Conservation (phyloP, 2,113 vertebrate genomes). For the Passerina amoena region DNA sequence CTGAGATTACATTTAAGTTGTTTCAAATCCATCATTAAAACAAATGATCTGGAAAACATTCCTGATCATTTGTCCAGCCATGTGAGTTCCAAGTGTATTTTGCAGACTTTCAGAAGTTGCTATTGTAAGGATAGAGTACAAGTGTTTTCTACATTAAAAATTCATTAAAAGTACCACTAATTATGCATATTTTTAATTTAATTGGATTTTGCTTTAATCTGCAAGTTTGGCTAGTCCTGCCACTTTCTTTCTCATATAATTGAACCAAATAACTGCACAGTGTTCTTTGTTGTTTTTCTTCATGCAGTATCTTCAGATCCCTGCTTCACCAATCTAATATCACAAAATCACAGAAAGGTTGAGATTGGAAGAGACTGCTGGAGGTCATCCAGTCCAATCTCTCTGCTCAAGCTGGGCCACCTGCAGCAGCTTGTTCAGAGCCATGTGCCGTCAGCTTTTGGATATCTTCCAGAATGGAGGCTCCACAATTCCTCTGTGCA, state of each 20-base stretch:
- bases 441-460: background rate
- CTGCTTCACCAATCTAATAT: background rate
- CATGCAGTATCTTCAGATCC: background rate
- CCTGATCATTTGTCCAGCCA: constrained; percentile 16
- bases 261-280: background rate
- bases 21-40: constrained; percentile 54
- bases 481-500: background rate
- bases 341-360: background rate
- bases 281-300: background rate
- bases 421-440: background rate
- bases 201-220: background rate
- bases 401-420: background rate
- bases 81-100: constrained; percentile 26
- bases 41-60: constrained; percentile 31
- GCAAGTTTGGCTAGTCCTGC: background rate
- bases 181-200: background rate
- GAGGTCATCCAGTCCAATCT: background rate
- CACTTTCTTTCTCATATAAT: background rate
- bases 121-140: background rate
- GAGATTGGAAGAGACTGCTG: background rate
- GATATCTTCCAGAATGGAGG: background rate
- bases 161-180: background rate
- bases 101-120: constrained; percentile 8
- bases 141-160: background rate
- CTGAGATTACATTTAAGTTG: constrained; percentile 41